These are phyloP conservation scores for Zygaena filipendulae DNA, from an alignment of 2,888 invertebrate genomes.

Conservation along the genomic window DNA sequence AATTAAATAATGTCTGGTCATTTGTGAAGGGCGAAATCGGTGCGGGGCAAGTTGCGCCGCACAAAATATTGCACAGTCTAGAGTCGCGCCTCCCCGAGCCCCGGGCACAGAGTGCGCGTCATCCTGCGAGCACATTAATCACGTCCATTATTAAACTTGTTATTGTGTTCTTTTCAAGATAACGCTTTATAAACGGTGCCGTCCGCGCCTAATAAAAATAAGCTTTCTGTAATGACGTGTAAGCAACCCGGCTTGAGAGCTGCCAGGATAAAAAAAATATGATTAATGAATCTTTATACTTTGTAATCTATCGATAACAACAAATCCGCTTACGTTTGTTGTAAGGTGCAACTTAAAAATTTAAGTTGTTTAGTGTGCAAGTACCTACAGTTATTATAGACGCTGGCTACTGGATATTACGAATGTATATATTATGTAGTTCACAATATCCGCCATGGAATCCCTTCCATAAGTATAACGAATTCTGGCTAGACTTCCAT, in stretches of 20 bases:
- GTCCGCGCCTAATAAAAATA: conserved; percentile 58
- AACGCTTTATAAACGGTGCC: conserved; percentile 66
- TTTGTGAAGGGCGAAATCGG: conserved; percentile 45
- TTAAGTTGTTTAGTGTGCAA: too few relatives aligned
- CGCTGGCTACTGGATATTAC: too few relatives aligned
- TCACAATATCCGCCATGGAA: too few relatives aligned
- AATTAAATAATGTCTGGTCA: conserved; percentile 70
- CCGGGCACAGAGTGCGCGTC: conserved; percentile 57
- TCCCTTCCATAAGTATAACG: too few relatives aligned
- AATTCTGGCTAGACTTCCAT: too few relatives aligned
- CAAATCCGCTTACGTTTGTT: conserved; percentile 31
- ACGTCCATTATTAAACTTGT: conserved; percentile 64
- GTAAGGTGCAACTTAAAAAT: too few relatives aligned
- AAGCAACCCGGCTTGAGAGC: conserved; percentile 42
- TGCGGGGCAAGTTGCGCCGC: conserved; percentile 15
- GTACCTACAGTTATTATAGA: too few relatives aligned
- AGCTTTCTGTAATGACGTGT: conserved; percentile 63
- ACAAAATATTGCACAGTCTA: conserved; percentile 19
- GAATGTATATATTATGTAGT: too few relatives aligned
- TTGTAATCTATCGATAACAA: conserved; percentile 23
- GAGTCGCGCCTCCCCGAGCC: conserved; percentile 51
- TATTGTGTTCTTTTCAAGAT: conserved; percentile 67
- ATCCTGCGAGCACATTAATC: conserved; percentile 65
- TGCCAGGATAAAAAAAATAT: conserved; percentile 34
- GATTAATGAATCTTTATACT: conserved; percentile 40